Conservation (phyloP, 2,797 vertebrate species). For the Loriculus beryllinus region DNA sequence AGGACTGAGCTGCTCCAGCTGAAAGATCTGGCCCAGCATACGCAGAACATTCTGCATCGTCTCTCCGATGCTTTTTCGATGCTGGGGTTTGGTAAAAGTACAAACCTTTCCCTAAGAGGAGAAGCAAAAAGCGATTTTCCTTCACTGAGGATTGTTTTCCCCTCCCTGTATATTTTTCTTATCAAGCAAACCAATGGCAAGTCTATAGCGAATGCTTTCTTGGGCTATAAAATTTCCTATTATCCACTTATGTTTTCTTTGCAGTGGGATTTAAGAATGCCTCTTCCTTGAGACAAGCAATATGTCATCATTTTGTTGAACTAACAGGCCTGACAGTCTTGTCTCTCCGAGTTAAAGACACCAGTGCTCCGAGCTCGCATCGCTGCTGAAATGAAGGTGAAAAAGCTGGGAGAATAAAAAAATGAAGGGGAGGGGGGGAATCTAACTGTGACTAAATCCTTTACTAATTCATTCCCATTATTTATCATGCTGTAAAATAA, state of each 20-base stretch:
- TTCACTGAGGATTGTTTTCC: background rate
- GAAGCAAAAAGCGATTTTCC: background rate
- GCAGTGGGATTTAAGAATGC: conserved; percentile 58
- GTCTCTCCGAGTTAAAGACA: conserved; percentile 41
- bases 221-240: conserved; percentile 42
- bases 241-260: conserved; percentile 33
- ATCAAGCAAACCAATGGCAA: background rate
- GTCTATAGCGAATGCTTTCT: background rate
- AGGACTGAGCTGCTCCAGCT: background rate
- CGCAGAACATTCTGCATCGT: background rate
- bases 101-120: background rate
- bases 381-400: conserved; percentile 17
- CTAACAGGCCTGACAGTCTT: conserved; percentile 53
- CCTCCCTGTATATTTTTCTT: background rate
- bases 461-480: background rate
- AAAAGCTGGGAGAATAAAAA: conserved; percentile 12
- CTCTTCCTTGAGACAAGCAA: conserved; percentile 54
- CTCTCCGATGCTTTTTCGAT: background rate
- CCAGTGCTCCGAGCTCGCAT: background rate
- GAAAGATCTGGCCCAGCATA: background rate
- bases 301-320: conserved; percentile 61
- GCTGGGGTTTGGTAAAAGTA: background rate
- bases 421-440: background rate
- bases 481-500: conserved; percentile 33
- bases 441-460: background rate